Conservation (phyloP, 2,888 invertebrate species). For the Xylophagus ater region DNA sequence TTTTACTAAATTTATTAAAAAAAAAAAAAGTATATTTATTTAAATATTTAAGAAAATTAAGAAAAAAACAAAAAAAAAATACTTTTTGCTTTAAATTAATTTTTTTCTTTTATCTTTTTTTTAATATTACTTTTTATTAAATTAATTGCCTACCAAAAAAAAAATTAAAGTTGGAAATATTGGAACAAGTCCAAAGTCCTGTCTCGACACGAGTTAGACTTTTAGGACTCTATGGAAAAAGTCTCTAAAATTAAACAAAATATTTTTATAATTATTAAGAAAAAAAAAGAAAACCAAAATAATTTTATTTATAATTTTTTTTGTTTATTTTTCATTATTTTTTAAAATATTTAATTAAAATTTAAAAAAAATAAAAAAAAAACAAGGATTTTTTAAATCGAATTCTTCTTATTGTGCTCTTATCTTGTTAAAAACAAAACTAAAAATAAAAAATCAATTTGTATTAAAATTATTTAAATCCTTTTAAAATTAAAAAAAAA, state of each 20-base stretch:
- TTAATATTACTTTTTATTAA: slow-evolving; percentile 14
- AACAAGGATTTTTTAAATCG: too few species aligned
- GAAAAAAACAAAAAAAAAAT: neutral
- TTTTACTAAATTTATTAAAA: neutral
- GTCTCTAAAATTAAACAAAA: slow-evolving; percentile 28
- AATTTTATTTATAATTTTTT: too few species aligned
- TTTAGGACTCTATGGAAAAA: slow-evolving; percentile 40
- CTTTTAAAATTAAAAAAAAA: too few species aligned
- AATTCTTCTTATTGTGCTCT: too few species aligned
- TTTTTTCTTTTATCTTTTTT: slow-evolving; percentile 8
- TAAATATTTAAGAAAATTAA: slow-evolving; percentile 1
- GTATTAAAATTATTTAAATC: too few species aligned
- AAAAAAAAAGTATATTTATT: neutral
- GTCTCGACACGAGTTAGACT: slow-evolving; percentile 39
- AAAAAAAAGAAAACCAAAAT: too few species aligned
- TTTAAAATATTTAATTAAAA: too few species aligned
- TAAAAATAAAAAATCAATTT: too few species aligned
- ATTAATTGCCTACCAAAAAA: too few species aligned
- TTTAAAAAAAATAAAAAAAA: too few species aligned
- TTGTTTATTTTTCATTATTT: too few species aligned
- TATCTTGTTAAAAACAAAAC: too few species aligned
- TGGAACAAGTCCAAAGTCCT: slow-evolving; percentile 39
- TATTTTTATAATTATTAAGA: neutral
- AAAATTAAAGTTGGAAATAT: slow-evolving; percentile 40
- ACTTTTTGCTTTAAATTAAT: neutral